Evolutionary conservation across 2,888 invertebrate species (phyloP), one percentile per base, ranked within the genome.

Genomic region (Protophormia terraenovae): DNA sequence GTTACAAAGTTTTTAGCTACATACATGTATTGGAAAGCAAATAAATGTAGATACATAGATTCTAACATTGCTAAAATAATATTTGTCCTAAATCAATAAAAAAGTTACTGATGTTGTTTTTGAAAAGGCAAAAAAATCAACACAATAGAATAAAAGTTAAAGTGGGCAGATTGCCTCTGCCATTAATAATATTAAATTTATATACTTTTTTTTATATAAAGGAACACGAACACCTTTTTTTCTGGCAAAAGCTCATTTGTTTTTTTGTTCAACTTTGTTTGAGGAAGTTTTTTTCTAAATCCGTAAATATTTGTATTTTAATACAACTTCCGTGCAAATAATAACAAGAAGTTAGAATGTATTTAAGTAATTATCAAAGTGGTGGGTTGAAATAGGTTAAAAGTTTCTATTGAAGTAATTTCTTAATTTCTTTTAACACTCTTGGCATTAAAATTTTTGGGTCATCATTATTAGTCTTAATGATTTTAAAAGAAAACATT

Each of bases 21-120:
- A 45, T 6, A 45, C 45, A n/a, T 45, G 45, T n/a, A 45, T n/a
- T n/a, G 14, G 16, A 22, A 22, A 5, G 1, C 19, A 29, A 58
- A 62, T 16, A 75, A 35, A 60, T 62, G 0, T n/a, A 27, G 16
- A 55, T 14, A 5, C 32, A 27, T 6, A 6, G 24, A 14, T 47
- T 0, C 47, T 50, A 50, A 32, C 12, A n/a, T 8, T 14, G 1
- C 4, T 22, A n/a, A 53, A 35, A 22, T 35, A 35, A 53, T 38
- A n/a, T 69, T 38, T 35, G 53, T 69, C 53, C 50, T 53, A 35
- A 53, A 29, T 24, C 50, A 69, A 35, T 35, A 69, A 10, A n/a
- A 29, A 67, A 67, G 19, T 19, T 62, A 8, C n/a, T 14, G 14
- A 22, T n/a, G 16, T 16, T 66, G n/a, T 2, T 24, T 22, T 24